phyloP scores from a whole-genome alignment of 2,888 invertebrate species.

The Ochropacha duplaris region DNA sequence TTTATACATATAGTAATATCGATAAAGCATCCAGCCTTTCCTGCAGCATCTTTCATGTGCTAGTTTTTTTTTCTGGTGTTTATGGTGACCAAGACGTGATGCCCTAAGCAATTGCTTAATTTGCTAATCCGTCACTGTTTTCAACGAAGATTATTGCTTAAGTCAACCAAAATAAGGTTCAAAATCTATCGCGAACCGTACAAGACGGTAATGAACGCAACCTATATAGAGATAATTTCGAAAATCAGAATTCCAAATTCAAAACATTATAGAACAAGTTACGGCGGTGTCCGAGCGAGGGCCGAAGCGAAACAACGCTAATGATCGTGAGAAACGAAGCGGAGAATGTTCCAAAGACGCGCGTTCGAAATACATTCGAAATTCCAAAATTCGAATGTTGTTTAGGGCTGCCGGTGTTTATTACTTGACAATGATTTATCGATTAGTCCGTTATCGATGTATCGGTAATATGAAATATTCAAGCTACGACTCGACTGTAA shows the following conservation, averaged over 20 bases:
- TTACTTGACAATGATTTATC: neutral
- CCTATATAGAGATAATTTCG: constrained; percentile 3
- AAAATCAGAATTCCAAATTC: constrained; percentile 5
- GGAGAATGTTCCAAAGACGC: constrained; percentile 30
- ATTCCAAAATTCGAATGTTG: constrained; percentile 43
- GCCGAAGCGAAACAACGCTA: constrained; percentile 19
- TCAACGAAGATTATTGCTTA: neutral
- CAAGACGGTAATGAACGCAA: neutral
- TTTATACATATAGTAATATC: too few species aligned
- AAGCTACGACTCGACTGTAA: too few species aligned
- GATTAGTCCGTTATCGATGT: neutral
- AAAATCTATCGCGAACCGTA: neutral
- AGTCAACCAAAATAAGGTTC: neutral
- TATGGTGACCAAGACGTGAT: too few species aligned
- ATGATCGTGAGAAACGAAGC: constrained; percentile 47
- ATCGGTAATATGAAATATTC: too few species aligned
- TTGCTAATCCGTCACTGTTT: too few species aligned
- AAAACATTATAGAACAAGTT: constrained; percentile 4
- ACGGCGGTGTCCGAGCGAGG: neutral
- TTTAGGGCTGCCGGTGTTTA: neutral
- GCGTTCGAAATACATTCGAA: constrained; percentile 25
- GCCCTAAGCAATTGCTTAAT: too few species aligned
- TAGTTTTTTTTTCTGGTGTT: too few species aligned
- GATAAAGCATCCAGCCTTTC: too few species aligned
- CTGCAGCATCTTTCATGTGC: too few species aligned